Percentiles rank a stretch among this genome's conserved stretches.
These are phyloP conservation scores for Gastrophryne carolinensis DNA, from an alignment of 2,797 vertebrate species.

Conservation along the genomic window DNA sequence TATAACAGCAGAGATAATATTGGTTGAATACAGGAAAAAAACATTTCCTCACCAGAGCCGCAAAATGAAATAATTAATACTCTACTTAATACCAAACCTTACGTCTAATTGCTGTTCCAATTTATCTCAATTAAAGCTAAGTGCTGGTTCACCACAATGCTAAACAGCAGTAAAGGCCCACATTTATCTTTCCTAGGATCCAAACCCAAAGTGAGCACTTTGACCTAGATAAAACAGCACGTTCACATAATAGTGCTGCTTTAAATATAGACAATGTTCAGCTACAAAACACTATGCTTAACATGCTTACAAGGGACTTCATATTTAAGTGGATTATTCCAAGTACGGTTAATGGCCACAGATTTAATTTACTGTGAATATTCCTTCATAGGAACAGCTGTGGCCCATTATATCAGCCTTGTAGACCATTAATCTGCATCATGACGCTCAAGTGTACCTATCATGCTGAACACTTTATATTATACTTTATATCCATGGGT, in stretches of 20 bases:
- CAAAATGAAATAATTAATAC: not conserved
- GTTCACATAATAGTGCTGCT: not conserved
- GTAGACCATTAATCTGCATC: not conserved
- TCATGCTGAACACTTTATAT: too few relatives aligned
- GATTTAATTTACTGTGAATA: not conserved
- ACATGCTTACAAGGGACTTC: not conserved
- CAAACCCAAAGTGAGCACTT: not conserved
- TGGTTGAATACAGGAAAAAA: not conserved
- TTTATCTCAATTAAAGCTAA: constrained; percentile 26
- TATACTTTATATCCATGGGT: too few relatives aligned
- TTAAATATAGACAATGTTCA: not conserved
- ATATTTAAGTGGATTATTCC: not conserved
- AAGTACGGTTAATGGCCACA: not conserved
- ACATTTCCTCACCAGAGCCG: not conserved
- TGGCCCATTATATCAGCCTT: constrained; percentile 3
- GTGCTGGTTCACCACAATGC: not conserved
- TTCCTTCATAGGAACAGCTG: constrained; percentile 15
- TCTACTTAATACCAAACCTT: not conserved
- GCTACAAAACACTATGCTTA: not conserved
- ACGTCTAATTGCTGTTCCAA: not conserved
- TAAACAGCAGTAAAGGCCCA: not conserved
- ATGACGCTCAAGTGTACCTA: not conserved
- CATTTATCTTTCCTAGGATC: not conserved
- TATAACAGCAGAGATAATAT: not conserved
- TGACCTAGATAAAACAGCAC: not conserved